These are phyloP conservation scores for Ploceus nigricollis DNA, from an alignment of 2,113 vertebrate genomes.

Conservation along the genomic window DNA sequence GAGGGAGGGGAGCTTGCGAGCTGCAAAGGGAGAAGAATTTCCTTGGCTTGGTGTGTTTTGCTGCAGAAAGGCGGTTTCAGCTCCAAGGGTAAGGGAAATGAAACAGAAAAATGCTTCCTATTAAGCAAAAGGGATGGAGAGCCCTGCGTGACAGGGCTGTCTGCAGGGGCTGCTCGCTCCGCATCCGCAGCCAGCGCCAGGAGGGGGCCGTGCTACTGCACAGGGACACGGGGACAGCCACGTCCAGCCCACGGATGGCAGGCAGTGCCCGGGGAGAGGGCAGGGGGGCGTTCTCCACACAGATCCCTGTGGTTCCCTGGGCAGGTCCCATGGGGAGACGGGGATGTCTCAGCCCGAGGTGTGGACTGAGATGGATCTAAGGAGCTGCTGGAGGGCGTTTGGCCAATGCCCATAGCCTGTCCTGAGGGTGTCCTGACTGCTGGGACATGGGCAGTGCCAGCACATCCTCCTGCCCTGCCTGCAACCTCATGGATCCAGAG, in stretches of 20 bases:
- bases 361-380: neutral
- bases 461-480: neutral
- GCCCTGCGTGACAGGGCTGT: neutral
- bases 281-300: rapidly evolving
- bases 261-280: neutral
- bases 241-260: rapidly evolving
- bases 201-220: neutral
- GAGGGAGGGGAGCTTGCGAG: neutral
- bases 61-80: constrained; percentile 60
- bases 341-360: neutral
- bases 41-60: constrained; percentile 3
- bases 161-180: neutral
- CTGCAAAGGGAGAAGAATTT: constrained; percentile 21
- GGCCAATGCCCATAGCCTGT: neutral
- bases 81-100: constrained; percentile 59
- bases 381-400: neutral
- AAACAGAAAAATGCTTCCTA: constrained; percentile 67
- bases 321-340: neutral
- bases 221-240: neutral
- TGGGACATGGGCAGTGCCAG: neutral
- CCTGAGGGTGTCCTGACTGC: neutral
- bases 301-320: neutral
- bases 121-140: constrained; percentile 50
- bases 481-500: neutral
- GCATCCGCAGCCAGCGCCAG: neutral